Percentiles rank a stretch among this genome's conserved stretches.
These are phyloP conservation scores for Gallirallus australis DNA, from an alignment of 2,797 vertebrate species.

Conservation along the genomic window DNA sequence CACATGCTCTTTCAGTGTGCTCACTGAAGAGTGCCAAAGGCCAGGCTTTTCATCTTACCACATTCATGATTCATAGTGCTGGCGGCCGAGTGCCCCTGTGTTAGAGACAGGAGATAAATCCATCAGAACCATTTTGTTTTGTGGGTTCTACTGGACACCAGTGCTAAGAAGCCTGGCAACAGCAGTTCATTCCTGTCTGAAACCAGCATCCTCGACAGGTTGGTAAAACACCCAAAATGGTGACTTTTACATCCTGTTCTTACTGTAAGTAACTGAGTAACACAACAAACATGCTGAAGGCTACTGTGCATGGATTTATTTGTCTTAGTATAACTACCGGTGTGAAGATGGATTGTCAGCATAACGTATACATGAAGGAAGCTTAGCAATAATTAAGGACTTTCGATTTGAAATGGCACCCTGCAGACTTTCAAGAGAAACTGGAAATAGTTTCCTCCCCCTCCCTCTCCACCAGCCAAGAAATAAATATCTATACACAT, in stretches of 20 bases:
- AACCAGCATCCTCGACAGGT: background rate
- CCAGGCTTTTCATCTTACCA: background rate
- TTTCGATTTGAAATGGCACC: background rate
- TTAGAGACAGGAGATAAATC: background rate
- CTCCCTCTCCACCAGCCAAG: background rate
- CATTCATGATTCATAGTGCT: background rate
- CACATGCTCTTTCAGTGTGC: background rate
- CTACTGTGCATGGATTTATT: background rate
- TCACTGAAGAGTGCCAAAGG: background rate
- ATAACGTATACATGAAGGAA: background rate
- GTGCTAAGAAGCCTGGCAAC: background rate
- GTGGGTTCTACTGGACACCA: background rate
- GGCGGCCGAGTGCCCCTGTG: background rate
- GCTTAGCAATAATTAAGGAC: background rate
- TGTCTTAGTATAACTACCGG: background rate
- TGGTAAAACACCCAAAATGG: background rate
- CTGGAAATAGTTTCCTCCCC: background rate
- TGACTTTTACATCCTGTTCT: background rate
- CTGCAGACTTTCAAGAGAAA: constrained; percentile 6
- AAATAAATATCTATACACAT: background rate
- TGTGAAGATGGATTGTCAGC: background rate
- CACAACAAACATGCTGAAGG: background rate
- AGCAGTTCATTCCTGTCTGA: background rate
- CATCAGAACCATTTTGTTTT: background rate
- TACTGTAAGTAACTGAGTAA: background rate